Evolutionary conservation across 2,888 invertebrate species (phyloP), one percentile per base, ranked within the genome.

Genomic region (Phengaris alcon): DNA sequence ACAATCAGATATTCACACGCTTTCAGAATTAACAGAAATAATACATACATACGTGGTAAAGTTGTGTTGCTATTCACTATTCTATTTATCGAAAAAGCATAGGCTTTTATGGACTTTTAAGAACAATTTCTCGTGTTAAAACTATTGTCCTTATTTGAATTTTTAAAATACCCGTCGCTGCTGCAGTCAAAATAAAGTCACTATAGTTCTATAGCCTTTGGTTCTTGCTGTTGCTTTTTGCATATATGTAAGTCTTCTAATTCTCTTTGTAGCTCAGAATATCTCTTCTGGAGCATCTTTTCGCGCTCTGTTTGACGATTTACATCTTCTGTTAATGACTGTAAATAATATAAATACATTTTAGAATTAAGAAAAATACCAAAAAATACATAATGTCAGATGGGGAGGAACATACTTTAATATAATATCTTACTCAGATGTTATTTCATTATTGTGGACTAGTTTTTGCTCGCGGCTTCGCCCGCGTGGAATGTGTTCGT

Each of bases 241-340:
- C 84, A 83, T 80, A 90, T 91, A 76, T 90, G 89, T 2, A 93
- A 80, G 7, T 93, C 92, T 81, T 94, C 94, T 9, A 95, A 82
- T 81, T 96, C 95, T 4, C 95, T 94, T 80, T 96, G 95, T 0
- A 98, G 93, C 78, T 96, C 95, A 0, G 96, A 95, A 86, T 97
- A 99, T 81, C 96, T 95, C 78, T 95, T 95, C 91, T 99, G 99
- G 73, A 99, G 91, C 76, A 95, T 95, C 82, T 96, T 97, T 87
- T 99, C 99, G 76, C 99, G 94, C 79, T 98, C 98, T 82, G 96
- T 97, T 92, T 99, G 99, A 75, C 98, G 94, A 77, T 96, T 96
- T 0, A 99, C 98, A 87, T 99, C 99, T 85, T 98, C 98, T 75
- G 97, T 97, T 78, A 99, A 89, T 0, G 97, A 96, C 96, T 97